Percentiles rank a stretch among this genome's conserved stretches.
Evolutionary conservation across 2,797 vertebrate species (phyloP).

Genomic region (Podarcis lilfordi): DNA sequence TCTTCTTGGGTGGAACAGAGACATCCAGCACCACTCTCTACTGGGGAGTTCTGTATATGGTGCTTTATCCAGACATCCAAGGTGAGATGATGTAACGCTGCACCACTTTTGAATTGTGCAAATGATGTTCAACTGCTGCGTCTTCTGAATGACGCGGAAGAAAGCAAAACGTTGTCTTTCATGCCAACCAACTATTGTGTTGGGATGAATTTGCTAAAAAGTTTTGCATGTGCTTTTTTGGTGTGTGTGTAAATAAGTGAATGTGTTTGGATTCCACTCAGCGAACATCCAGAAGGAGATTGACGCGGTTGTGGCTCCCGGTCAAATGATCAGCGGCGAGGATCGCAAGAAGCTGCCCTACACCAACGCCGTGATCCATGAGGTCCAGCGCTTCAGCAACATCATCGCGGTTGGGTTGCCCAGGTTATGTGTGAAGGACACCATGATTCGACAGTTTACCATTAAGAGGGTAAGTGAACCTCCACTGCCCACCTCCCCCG

Average conservation of each 20-base stretch:
- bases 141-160: background rate
- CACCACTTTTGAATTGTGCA: background rate
- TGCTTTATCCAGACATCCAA: constrained; percentile 48
- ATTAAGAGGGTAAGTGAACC: constrained; percentile 61
- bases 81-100: background rate
- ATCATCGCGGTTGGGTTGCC: constrained; percentile 59
- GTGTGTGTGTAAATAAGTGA: no score
- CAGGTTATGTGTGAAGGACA: constrained; percentile 57
- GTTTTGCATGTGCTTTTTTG: background rate
- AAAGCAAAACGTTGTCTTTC: background rate
- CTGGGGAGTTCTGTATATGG: constrained; percentile 44
- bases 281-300: constrained; percentile 72
- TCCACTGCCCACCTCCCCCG: background rate
- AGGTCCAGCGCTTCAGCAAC: constrained; percentile 65
- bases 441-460: constrained; percentile 56
- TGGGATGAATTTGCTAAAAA: background rate
- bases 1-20: constrained; percentile 54
- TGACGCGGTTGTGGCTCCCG: constrained; percentile 54
- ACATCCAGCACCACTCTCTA: constrained; percentile 28
- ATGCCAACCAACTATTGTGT: background rate
- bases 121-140: background rate
- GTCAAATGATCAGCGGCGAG: constrained; percentile 53
- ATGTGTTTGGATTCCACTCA: constrained; percentile 40
- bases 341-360: constrained; percentile 67
- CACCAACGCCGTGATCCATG: constrained; percentile 66